Conservation (phyloP, 1,140 invertebrate genomes). For the Bombus sibiricus region DNA sequence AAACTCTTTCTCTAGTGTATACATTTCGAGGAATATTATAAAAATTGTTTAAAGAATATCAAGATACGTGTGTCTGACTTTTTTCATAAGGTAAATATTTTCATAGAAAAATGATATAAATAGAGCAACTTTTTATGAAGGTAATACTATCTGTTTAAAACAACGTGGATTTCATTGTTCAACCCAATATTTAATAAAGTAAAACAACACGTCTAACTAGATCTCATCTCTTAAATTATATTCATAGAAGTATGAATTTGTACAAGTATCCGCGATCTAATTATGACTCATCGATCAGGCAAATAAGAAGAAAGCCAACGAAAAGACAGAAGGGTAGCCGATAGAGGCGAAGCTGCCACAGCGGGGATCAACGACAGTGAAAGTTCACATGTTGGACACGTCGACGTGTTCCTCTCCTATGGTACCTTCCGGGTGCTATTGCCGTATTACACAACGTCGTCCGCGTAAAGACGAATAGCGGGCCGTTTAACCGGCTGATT, state of each 20-base stretch:
- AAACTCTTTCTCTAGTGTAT: too few species aligned
- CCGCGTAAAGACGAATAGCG: constrained; percentile 52
- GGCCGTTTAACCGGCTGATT: constrained; percentile 42
- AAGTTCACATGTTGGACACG: constrained; percentile 65
- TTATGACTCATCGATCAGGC: constrained; percentile 11
- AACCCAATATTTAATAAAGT: too few species aligned
- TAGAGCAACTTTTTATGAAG: too few species aligned
- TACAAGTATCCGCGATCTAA: neutral
- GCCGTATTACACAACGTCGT: constrained; percentile 67
- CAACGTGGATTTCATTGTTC: too few species aligned
- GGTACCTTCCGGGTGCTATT: constrained; percentile 72
- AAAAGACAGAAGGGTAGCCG: neutral
- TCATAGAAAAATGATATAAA: too few species aligned
- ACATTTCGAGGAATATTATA: too few species aligned
- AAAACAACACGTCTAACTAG: too few species aligned
- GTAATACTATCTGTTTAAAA: too few species aligned
- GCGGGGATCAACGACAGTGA: constrained; percentile 68
- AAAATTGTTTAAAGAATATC: too few species aligned
- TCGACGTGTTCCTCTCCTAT: constrained; percentile 42
- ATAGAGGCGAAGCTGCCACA: constrained; percentile 8
- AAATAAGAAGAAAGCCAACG: neutral
- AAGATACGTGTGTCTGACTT: too few species aligned
- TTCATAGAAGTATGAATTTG: neutral
- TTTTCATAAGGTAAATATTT: too few species aligned
- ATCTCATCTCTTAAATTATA: too few species aligned